Conservation (phyloP, 2,888 invertebrate species). For the Helicoverpa assulta region DNA sequence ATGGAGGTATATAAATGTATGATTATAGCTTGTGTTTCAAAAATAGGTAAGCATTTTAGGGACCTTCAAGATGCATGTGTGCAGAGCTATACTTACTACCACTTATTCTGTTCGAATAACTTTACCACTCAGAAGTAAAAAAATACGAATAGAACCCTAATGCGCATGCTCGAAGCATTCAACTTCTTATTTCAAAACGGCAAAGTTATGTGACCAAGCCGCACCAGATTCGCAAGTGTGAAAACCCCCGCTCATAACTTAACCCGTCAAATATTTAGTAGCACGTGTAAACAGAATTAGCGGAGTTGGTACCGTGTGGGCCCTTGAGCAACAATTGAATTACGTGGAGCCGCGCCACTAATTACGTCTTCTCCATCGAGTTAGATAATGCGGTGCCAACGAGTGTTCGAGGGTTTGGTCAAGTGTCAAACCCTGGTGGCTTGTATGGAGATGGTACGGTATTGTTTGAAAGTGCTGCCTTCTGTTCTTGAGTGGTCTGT, state of each 20-base stretch:
- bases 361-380: constrained; percentile 55
- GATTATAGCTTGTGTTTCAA: no score
- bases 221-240: neutral
- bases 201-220: neutral
- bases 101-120: no score
- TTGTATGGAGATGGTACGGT: neutral
- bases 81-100: no score
- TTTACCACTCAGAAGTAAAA: no score
- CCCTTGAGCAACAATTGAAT: constrained; percentile 61
- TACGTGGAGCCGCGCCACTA: constrained; percentile 49
- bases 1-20: no score
- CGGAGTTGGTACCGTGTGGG: constrained; percentile 62
- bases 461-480: neutral
- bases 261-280: constrained; percentile 36
- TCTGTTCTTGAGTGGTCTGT: neutral
- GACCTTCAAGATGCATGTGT: no score
- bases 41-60: no score
- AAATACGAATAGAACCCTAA: no score
- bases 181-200: no score
- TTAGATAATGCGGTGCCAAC: constrained; percentile 44
- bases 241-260: constrained; percentile 12
- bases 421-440: constrained; percentile 19
- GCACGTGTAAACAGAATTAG: constrained; percentile 67
- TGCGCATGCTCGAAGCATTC: no score
- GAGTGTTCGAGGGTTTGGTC: constrained; percentile 45